Base-by-base conservation (phyloP, 1,140 invertebrate species). In the Eufriesea mexicana region DNA sequence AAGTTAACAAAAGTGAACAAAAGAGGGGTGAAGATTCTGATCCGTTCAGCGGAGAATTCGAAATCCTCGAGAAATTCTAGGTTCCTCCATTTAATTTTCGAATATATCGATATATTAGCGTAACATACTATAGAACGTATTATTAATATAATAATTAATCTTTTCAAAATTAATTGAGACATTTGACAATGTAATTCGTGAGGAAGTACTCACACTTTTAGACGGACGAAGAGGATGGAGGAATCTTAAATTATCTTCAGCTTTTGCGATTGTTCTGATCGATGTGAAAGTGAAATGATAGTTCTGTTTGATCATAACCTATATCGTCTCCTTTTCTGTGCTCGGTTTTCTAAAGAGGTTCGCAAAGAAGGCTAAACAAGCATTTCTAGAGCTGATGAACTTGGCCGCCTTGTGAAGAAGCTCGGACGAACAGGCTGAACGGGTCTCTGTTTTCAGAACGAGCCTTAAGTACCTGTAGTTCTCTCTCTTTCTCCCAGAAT, bases 381-480 rank as follows among this genome's bases (percentile, higher is more conserved):
- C 6, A 1, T 28, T n/a, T 66, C 28, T 54, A 57, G 14, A 77
- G 23, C 28, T 5, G 28, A 42, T 23, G 59, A 35, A 66, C 35
- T 35, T 23, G 18, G 47, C 12, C 23, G n/a, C 51, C 20, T 28
- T 42, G 66, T 18, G 54, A 61, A 71, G 45, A 77, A 77, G 49
- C 10, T 45, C 18, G 23, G 23, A 18, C 28, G 23, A 16, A 45
- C 45, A 55, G 35, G 8, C 51, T 16, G 23, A 62, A 55, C 23
- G 18, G 23, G 16, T 20, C 20, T 77, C 47, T 71, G 45, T 28
- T 47, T 61, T 35, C 20, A 54, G 42, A 66, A 81, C 49, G 62
- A 81, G 54, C 23, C 23, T 82, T 82, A 82, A 82, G 79, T 82
- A 82, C 79, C 76, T 76, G 45, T 55, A 76, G 45, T 12, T 61